Base-by-base conservation (phyloP, 2,113 vertebrate genomes). In the Neolamprologus sp. region DNA sequence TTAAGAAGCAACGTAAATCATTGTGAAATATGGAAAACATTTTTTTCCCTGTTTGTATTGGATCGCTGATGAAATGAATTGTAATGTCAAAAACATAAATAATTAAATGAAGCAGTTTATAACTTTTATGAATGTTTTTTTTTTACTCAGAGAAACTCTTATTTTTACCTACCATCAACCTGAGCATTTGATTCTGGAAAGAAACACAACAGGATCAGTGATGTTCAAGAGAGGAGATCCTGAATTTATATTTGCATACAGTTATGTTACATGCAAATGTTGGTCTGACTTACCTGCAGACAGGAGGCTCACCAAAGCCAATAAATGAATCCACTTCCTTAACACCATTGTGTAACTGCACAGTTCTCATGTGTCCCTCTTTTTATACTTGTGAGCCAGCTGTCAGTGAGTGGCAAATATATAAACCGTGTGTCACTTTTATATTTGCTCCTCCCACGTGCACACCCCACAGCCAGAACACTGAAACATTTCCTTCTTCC, bases 261-360 rank as follows among this genome's bases (percentile, higher is more conserved):
- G 0, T 75, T 47, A 19, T 28, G 42, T 75, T 75, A 26, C 42
- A 75, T 75, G 40, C 42, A 71, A 17, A 75, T 12, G 71, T 28
- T 75, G 23, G 42, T 28, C 17, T 13, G 17, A 89, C 93, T 84
- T 87, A 95, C 93, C 90, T 89, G 87, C 21, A 47, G 13, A 28
- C 9, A 94, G 82, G 31, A 94, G 45, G 21, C 33, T 82, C 0
- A 21, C 17, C 26, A 93, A 47, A 28, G 75, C 42, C 63, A 93
- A n/a, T 1, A 54, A 2, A 11, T 53, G 71, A 63, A 82, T 33
- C 81, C 83, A 85, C 65, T 31, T 85, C 55, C 7, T 58, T 26
- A 65, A 42, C 81, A 91, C 81, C 93, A 94, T 94, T 35, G 78
- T 91, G 53, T 10, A n/a, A 88, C 35, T 88, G 33, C 31, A 19